Conservation (phyloP, 2,113 vertebrate species). For the Aspidoscelis tigris region DNA sequence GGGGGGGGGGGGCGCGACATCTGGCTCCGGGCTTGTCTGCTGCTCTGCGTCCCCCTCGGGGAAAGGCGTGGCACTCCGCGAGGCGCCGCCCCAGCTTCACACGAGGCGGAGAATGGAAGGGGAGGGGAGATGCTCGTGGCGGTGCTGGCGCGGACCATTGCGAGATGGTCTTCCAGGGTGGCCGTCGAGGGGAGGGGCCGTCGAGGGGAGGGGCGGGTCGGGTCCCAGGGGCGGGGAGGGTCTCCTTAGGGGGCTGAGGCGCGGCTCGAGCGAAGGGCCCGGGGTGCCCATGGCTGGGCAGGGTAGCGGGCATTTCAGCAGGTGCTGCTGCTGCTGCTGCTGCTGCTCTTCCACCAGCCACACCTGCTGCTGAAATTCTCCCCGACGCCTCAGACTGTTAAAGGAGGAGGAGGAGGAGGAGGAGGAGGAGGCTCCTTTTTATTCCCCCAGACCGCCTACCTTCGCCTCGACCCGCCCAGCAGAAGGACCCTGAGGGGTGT, state of each 20-base stretch:
- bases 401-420: neutral
- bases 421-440: neutral
- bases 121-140: neutral
- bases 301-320: neutral
- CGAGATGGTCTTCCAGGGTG: neutral
- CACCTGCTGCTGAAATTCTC: neutral
- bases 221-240: too few relatives aligned
- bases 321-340: neutral
- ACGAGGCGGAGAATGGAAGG: neutral
- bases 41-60: neutral
- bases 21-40: neutral
- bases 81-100: neutral
- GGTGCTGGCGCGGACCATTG: neutral
- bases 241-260: neutral
- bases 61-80: neutral
- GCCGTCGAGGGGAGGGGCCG: neutral
- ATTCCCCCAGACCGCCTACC: too few relatives aligned
- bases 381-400: neutral
- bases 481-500: neutral
- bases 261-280: neutral
- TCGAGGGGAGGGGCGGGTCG: too few relatives aligned
- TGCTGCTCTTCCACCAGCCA: neutral
- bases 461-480: neutral
- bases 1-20: neutral
- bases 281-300: neutral